These are phyloP conservation scores for Rhopalosiphum maidis DNA, from an alignment of 1,140 invertebrate genomes.

Conservation along the genomic window DNA sequence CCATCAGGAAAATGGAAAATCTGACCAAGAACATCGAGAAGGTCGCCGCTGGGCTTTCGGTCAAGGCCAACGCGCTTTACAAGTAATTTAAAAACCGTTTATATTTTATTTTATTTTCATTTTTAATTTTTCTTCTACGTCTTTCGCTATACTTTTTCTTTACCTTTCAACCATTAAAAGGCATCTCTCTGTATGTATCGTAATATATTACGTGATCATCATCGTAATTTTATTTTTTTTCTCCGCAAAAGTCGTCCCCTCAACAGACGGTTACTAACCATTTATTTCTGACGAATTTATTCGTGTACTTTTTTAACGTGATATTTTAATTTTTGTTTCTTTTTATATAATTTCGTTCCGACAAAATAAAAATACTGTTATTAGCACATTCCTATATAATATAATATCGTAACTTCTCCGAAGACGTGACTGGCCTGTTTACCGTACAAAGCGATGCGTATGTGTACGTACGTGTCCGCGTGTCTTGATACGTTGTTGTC, in stretches of 20 bases:
- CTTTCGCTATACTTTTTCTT: background rate
- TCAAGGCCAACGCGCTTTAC: conserved; percentile 60
- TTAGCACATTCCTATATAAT: background rate
- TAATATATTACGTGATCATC: too few relatives aligned
- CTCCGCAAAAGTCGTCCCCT: too few relatives aligned
- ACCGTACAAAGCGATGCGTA: background rate
- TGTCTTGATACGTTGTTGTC: background rate
- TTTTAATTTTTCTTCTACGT: background rate
- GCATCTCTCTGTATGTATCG: background rate
- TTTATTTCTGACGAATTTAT: background rate
- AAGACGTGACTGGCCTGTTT: background rate
- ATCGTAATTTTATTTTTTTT: background rate
- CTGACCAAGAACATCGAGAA: conserved; percentile 62
- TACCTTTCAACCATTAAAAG: background rate
- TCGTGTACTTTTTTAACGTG: background rate
- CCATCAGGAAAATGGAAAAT: conserved; percentile 61
- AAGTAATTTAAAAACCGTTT: conserved; percentile 24
- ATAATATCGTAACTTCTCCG: background rate
- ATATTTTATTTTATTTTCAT: background rate
- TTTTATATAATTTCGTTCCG: background rate
- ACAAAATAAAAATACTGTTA: background rate
- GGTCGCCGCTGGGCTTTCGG: conserved; percentile 61
- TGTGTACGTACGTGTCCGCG: background rate
- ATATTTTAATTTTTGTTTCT: background rate
- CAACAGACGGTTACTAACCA: too few relatives aligned